Evolutionary conservation across 2,797 vertebrate species (phyloP), one percentile per base, ranked within the genome.

Genomic region (Xenops minutus): DNA sequence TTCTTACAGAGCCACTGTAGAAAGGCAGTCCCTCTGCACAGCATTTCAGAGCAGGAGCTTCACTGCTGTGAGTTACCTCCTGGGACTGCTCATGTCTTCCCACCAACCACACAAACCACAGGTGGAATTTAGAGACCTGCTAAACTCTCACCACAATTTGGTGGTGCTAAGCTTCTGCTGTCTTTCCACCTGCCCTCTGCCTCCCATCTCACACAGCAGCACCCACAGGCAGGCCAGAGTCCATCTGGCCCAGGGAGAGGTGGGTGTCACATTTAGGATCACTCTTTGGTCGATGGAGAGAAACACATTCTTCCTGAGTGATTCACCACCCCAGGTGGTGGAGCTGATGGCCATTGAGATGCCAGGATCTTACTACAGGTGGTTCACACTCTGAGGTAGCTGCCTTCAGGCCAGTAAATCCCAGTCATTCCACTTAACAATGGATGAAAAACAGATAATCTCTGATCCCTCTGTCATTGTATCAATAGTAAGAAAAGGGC

Each of bases 321-420:
- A 34, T 67, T 80, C 19, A 23, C 48, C 56, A 26, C 21, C 20
- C 21, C 7, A 22, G 36, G 27, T 51, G 19, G 39, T 15, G 8
- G 61, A 89, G 22, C 15, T 67, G 48, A 43, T 0, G 0, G 21
- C 37, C 32, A 39, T 0, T 2, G 43, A 49, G 43, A 22, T 83
- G 61, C 8, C 59, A 62, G 37, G 51, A 24, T 77, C 52, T 71
- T 12, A 0, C 11, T 43, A 24, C 2, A 0, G 32, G 39, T 51
- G 9, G 12, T 67, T 91, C 52, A 18, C 43, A 4, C 23, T 58
- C 20, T 73, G n/a, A 77, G 61, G 48, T 27, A 48, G 17, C 13
- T 90, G 34, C 41, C 63, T 77, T 76, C 55, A 66, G 73, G 43
- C 32, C 71, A 67, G 48, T 2, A 12, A 81, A 85, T 71, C 74